These are phyloP conservation scores for Bucco capensis DNA, from an alignment of 2,113 vertebrate species.

Conservation along the genomic window DNA sequence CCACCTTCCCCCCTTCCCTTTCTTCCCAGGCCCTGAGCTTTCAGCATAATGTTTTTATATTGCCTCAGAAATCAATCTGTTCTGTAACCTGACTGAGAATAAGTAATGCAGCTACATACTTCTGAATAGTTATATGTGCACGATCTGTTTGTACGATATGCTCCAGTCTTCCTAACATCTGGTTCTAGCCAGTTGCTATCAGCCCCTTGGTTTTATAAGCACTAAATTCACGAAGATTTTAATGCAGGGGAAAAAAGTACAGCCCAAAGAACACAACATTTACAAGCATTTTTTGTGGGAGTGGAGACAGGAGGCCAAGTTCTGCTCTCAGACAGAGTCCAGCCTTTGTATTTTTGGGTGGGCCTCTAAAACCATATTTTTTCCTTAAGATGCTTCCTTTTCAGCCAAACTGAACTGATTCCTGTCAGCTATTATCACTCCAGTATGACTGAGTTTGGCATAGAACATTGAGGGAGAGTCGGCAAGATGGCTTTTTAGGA, in stretches of 20 bases:
- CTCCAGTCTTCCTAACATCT: slow-evolving; percentile 65
- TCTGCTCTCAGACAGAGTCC: slow-evolving; percentile 24
- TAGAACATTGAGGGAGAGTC: neutral
- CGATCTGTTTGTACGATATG: slow-evolving; percentile 48
- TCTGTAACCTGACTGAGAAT: slow-evolving; percentile 57
- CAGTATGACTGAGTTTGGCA: neutral
- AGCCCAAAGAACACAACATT: slow-evolving; percentile 33
- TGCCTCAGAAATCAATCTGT: slow-evolving; percentile 56
- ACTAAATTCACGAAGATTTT: slow-evolving; percentile 59
- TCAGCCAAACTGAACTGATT: slow-evolving; percentile 25
- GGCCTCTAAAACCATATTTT: slow-evolving; percentile 27
- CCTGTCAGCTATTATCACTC: slow-evolving; percentile 12
- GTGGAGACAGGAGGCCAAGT: slow-evolving; percentile 53
- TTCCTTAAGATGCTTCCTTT: slow-evolving; percentile 14
- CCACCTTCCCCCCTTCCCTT: neutral
- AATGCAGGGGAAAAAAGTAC: neutral
- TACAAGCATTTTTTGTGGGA: slow-evolving; percentile 57
- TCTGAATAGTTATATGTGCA: slow-evolving; percentile 59
- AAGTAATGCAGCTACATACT: slow-evolving; percentile 65
- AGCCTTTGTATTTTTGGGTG: slow-evolving; percentile 51
- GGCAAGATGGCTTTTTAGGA: neutral
- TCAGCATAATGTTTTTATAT: slow-evolving; percentile 55
- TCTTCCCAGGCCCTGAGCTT: neutral
- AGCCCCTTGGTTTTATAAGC: slow-evolving; percentile 60
- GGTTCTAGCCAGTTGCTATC: slow-evolving; percentile 65